Evolutionary conservation across 2,888 invertebrate genomes (phyloP).

Genomic region (Nineta flava): DNA sequence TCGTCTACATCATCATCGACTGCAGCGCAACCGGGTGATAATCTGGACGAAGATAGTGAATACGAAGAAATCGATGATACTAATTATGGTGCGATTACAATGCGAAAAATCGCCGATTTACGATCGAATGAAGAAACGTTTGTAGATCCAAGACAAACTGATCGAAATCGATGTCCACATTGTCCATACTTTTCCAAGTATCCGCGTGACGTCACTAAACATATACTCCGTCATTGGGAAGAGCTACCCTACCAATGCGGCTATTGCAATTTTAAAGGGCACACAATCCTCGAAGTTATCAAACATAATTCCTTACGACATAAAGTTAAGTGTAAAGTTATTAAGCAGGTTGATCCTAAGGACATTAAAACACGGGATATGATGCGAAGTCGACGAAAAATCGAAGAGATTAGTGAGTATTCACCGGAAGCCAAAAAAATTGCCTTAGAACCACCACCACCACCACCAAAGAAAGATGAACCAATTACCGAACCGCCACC

Average conservation of each 20-base stretch:
- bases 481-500: constrained; percentile 4
- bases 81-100: too few relatives aligned
- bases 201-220: constrained; percentile 22
- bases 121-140: background rate
- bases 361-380: too few relatives aligned
- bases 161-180: constrained; percentile 20
- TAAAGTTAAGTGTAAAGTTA: too few relatives aligned
- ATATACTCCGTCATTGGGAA: constrained; percentile 31
- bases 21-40: background rate
- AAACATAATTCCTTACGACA: constrained; percentile 16
- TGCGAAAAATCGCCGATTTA: too few relatives aligned
- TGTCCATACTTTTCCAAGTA: constrained; percentile 20
- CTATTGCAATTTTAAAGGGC: constrained; percentile 25
- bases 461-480: constrained; percentile 5
- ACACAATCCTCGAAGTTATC: constrained; percentile 16
- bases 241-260: constrained; percentile 29
- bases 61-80: background rate
- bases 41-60: background rate
- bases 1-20: background rate
- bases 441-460: too few relatives aligned
- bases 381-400: too few relatives aligned
- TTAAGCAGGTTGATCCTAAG: too few relatives aligned
- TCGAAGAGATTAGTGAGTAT: too few relatives aligned
- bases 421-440: too few relatives aligned
- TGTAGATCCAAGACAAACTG: constrained; percentile 4